A percentile compares a stretch with the other conserved stretches of the same genome.
Evolutionary conservation across 2,888 invertebrate species (phyloP).

Genomic region (Dugesia japonica): DNA sequence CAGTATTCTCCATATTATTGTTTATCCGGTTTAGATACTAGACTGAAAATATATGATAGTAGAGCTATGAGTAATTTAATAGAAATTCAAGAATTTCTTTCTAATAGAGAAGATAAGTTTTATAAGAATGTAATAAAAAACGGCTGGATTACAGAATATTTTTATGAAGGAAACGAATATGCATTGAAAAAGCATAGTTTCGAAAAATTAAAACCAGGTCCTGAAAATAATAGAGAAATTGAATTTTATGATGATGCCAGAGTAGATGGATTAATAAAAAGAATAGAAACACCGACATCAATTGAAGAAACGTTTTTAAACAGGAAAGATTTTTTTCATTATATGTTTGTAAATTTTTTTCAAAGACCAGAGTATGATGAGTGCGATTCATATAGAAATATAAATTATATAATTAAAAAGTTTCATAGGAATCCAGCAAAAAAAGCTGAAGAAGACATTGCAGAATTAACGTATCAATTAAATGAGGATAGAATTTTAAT

Average conservation of each 20-base stretch:
- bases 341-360: constrained; percentile 44
- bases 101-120: constrained; percentile 44
- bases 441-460: constrained; percentile 44
- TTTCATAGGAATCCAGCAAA: constrained; percentile 41
- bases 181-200: constrained; percentile 47
- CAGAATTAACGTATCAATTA: constrained; percentile 42
- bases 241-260: constrained; percentile 54
- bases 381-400: constrained; percentile 40
- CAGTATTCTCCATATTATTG: constrained; percentile 63
- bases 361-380: constrained; percentile 45
- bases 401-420: constrained; percentile 39
- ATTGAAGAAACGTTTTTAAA: constrained; percentile 46
- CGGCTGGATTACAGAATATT: constrained; percentile 45
- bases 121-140: constrained; percentile 40
- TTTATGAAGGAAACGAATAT: constrained; percentile 41
- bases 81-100: constrained; percentile 43
- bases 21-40: constrained; percentile 57
- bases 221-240: constrained; percentile 52
- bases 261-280: constrained; percentile 56
- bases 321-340: constrained; percentile 45
- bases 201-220: constrained; percentile 41
- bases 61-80: constrained; percentile 40
- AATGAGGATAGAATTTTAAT: constrained; percentile 45
- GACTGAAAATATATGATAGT: constrained; percentile 45
- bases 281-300: constrained; percentile 44